phyloP scores from a whole-genome alignment of 1,140 invertebrate genomes.

The Ceratosolen solmsi region DNA sequence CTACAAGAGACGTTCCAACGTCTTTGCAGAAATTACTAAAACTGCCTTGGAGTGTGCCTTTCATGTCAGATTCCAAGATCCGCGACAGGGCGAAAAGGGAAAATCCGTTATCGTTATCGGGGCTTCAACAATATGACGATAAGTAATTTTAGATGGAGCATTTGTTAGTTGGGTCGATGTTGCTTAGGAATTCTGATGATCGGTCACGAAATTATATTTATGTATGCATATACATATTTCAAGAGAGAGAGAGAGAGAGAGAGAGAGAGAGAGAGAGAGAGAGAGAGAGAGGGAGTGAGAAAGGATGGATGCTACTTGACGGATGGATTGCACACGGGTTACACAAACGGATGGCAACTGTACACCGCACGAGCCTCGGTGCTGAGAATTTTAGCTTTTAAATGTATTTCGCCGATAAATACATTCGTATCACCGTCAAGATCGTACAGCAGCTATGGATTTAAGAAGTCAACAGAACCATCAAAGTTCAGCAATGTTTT shows the following conservation, averaged over 20 bases:
- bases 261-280: neutral
- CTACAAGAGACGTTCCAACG: neutral
- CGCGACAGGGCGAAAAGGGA: neutral
- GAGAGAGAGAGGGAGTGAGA: too few species aligned
- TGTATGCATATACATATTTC: too few species aligned
- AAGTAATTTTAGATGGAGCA: conserved; percentile 4
- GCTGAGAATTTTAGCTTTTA: neutral
- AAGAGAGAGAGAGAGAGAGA: neutral
- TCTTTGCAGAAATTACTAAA: neutral
- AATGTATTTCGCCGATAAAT: neutral
- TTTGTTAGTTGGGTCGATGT: conserved; percentile 2
- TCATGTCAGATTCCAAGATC: too few species aligned
- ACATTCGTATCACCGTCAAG: neutral
- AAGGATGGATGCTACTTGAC: too few species aligned
- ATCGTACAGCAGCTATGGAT: neutral
- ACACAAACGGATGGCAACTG: too few species aligned
- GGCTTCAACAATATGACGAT: neutral
- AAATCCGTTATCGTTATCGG: conserved; percentile 3
- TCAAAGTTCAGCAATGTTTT: neutral
- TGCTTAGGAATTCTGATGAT: neutral
- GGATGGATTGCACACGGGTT: too few species aligned
- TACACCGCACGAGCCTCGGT: neutral
- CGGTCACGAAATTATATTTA: too few species aligned
- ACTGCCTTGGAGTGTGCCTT: too few species aligned
- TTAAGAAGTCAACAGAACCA: neutral